phyloP scores from a whole-genome alignment of 2,797 vertebrate genomes.

The Hippocampus kuda region DNA sequence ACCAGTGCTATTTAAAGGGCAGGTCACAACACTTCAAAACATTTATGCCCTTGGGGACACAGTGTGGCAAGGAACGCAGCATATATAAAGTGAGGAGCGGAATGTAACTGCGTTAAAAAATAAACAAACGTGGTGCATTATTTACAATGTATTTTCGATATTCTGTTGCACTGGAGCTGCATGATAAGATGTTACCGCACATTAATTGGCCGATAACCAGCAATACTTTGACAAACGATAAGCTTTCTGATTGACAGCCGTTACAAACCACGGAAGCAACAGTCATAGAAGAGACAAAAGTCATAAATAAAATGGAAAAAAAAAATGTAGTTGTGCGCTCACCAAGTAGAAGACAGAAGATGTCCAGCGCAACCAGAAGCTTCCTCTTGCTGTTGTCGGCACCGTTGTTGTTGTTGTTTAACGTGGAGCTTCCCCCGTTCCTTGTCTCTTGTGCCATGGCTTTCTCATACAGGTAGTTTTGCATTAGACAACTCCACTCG shows the following conservation, averaged over 20 bases:
- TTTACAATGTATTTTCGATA: neutral
- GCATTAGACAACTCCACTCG: conserved; percentile 67
- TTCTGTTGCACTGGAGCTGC: conserved; percentile 1
- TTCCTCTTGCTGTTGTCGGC: conserved; percentile 78
- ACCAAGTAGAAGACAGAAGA: conserved; percentile 93
- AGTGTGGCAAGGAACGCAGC: conserved; percentile 13
- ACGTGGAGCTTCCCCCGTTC: conserved; percentile 85
- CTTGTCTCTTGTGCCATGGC: conserved; percentile 89
- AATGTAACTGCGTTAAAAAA: neutral
- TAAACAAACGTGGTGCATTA: neutral
- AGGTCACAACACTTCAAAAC: conserved; percentile 43
- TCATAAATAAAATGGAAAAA: neutral
- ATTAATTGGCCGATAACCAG: conserved; percentile 35
- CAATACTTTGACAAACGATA: conserved; percentile 28
- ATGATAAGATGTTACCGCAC: conserved; percentile 40
- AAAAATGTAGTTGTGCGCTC: conserved; percentile 48
- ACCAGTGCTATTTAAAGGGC: conserved; percentile 37
- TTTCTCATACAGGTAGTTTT: conserved; percentile 96
- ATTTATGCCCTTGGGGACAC: conserved; percentile 22
- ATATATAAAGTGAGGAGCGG: neutral
- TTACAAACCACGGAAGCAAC: conserved; percentile 20
- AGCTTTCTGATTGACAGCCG: conserved; percentile 22
- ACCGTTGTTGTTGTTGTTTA: conserved; percentile 83
- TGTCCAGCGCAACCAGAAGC: conserved; percentile 83
- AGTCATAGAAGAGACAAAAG: neutral